phyloP scores from a whole-genome alignment of 2,888 invertebrate genomes.

The Merodon equestris region DNA sequence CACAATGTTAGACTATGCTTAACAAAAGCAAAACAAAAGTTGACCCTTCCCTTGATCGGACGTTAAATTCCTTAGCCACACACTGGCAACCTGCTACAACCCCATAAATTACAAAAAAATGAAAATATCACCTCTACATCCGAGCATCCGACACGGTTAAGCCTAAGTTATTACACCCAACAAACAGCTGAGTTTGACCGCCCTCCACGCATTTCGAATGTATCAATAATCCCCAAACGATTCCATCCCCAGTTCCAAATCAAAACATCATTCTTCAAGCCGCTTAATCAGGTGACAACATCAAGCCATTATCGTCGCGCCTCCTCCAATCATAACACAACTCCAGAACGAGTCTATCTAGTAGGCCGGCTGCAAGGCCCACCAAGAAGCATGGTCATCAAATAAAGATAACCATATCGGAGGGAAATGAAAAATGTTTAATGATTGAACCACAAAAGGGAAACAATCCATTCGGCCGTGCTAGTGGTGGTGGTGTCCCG shows the following conservation, averaged over 20 bases:
- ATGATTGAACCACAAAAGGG: conserved; percentile 59
- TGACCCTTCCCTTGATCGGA: too few relatives aligned
- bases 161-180: conserved; percentile 53
- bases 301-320: conserved; percentile 49
- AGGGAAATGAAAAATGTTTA: conserved; percentile 59
- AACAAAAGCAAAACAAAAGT: too few relatives aligned
- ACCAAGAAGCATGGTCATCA: conserved; percentile 17
- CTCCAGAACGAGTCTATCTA: conserved; percentile 32
- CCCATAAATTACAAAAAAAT: background rate
- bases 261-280: conserved; percentile 58
- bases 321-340: conserved; percentile 52
- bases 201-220: conserved; percentile 14
- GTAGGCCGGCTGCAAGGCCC: background rate
- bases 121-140: background rate
- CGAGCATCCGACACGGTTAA: conserved; percentile 13
- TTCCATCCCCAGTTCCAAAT: conserved; percentile 37
- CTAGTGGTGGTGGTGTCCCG: conserved; percentile 26
- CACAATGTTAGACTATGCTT: too few relatives aligned
- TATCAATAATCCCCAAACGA: conserved; percentile 36
- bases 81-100: background rate
- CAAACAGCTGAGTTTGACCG: conserved; percentile 46
- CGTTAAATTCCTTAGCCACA: too few relatives aligned
- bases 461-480: conserved; percentile 38
- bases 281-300: conserved; percentile 67
- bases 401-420: conserved; percentile 50